Evolutionary conservation across 2,113 vertebrate species (phyloP).

Genomic region (Tylochromis polylepis): DNA sequence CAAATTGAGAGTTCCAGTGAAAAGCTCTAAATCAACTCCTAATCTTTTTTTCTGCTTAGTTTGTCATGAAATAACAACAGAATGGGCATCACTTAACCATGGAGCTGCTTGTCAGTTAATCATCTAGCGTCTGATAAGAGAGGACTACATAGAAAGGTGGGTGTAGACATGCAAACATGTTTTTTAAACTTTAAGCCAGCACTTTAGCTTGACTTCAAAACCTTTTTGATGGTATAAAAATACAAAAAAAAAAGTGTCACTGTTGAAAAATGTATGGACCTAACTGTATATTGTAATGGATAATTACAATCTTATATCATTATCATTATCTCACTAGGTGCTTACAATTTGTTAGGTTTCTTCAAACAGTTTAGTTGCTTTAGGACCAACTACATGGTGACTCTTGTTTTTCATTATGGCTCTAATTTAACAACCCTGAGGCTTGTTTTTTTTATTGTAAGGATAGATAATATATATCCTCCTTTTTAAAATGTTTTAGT

Average conservation of each 20-base stretch:
- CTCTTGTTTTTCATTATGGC: not conserved
- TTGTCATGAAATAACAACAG: not conserved
- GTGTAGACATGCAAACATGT: not conserved
- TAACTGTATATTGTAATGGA: too few relatives aligned
- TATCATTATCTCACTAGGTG: not conserved
- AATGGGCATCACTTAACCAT: rapidly evolving
- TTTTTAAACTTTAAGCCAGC: not conserved
- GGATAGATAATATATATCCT: not conserved
- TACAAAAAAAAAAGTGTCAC: too few relatives aligned
- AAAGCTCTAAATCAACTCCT: not conserved
- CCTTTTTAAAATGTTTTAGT: not conserved
- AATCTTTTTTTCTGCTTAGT: not conserved
- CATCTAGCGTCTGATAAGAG: not conserved
- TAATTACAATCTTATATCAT: too few relatives aligned
- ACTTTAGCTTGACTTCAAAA: not conserved
- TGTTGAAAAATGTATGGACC: too few relatives aligned
- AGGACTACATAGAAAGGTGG: not conserved
- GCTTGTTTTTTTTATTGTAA: not conserved
- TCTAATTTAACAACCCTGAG: not conserved
- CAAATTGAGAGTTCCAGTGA: not conserved
- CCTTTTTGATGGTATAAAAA: too few relatives aligned
- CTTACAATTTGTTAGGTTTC: not conserved
- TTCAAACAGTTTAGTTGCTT: not conserved
- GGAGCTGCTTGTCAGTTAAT: not conserved
- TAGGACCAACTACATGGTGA: not conserved